These are phyloP conservation scores for Bombus impatiens DNA, from an alignment of 1,140 invertebrate genomes.

Conservation along the genomic window DNA sequence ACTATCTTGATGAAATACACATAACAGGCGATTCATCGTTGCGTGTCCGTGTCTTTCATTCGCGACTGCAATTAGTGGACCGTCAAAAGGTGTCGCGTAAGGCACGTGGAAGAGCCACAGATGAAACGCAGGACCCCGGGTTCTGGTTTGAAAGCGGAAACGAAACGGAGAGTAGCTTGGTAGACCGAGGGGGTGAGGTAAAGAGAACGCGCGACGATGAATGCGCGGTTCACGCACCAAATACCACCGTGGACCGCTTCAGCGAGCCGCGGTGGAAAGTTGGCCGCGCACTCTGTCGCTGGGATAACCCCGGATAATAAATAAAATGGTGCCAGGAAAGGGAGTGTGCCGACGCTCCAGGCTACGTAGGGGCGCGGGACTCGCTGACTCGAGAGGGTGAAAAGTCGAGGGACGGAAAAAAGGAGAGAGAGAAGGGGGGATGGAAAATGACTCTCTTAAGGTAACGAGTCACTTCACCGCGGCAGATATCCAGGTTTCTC, in stretches of 20 bases:
- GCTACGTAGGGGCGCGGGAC: constrained; percentile 34
- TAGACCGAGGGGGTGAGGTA: background rate
- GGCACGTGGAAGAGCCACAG: background rate
- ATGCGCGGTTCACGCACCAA: constrained; percentile 73
- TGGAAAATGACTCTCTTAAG: constrained; percentile 69
- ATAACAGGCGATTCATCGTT: constrained; percentile 5
- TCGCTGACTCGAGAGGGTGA: constrained; percentile 62
- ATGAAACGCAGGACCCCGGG: background rate
- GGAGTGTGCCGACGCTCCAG: constrained; percentile 44
- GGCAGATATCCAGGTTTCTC: constrained; percentile 50
- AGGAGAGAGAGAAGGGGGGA: constrained; percentile 10
- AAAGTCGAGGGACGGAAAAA: constrained; percentile 57
- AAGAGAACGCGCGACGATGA: constrained; percentile 53
- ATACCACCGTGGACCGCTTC: constrained; percentile 57
- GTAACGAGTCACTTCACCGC: constrained; percentile 70
- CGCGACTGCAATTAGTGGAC: constrained; percentile 51
- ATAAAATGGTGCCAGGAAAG: constrained; percentile 66
- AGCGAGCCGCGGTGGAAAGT: constrained; percentile 57
- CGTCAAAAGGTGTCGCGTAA: constrained; percentile 43
- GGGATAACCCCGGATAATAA: constrained; percentile 71
- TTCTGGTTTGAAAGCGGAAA: background rate
- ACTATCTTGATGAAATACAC: no score
- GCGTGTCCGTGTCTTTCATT: constrained; percentile 29
- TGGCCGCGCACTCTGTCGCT: constrained; percentile 49
- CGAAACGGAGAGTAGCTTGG: background rate